Conservation (phyloP, 2,113 vertebrate species). For the Ursus arctos region DNA sequence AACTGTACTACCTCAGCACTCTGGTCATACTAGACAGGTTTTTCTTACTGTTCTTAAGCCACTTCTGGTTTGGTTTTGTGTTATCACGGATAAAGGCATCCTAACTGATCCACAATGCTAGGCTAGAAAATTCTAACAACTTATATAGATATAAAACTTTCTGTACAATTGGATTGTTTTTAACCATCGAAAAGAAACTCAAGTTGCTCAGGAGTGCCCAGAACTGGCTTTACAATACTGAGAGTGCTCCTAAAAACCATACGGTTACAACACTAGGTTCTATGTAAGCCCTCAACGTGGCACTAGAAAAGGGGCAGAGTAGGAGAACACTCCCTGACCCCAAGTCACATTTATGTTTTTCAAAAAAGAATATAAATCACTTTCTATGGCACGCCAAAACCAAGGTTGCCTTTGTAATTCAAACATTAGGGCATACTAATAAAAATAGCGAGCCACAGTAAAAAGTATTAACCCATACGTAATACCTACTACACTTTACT, state of each 20-base stretch:
- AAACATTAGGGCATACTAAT: background rate
- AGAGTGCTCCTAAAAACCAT: background rate
- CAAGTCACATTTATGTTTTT: conserved; percentile 23
- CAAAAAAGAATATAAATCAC: conserved; percentile 36
- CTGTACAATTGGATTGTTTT: background rate
- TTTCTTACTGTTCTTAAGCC: conserved; percentile 6
- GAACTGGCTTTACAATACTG: conserved; percentile 1
- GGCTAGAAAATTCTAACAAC: conserved; percentile 11
- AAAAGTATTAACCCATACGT: background rate
- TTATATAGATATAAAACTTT: background rate
- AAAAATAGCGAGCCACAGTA: background rate
- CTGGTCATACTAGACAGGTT: background rate
- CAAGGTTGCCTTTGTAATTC: conserved; percentile 12
- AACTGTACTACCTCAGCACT: background rate
- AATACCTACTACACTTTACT: conserved; percentile 1
- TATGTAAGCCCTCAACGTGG: background rate
- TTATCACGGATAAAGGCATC: conserved; percentile 21
- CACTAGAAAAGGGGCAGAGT: background rate
- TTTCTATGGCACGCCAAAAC: conserved; percentile 23
- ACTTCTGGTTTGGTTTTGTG: conserved; percentile 20
- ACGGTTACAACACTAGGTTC: background rate
- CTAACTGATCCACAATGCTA: background rate
- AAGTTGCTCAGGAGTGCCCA: conserved; percentile 27
- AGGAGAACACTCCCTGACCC: background rate
- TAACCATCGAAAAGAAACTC: conserved; percentile 15